phyloP scores from a whole-genome alignment of 2,888 invertebrate genomes.

The Ptilodon capucinus region DNA sequence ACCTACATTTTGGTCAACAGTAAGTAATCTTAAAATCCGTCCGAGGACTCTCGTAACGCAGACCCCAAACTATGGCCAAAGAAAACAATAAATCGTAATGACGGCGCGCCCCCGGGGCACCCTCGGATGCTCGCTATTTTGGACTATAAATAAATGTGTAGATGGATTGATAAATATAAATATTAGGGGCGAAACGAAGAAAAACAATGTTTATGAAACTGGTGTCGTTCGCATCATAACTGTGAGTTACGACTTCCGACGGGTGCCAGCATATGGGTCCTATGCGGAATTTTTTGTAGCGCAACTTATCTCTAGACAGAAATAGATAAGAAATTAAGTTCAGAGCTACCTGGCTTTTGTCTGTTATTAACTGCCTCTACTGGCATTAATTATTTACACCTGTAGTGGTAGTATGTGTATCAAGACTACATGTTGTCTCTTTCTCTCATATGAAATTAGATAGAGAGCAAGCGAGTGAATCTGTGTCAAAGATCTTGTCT shows the following conservation, averaged over 20 bases:
- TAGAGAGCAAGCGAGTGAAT: too few relatives aligned
- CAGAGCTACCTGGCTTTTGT: slow-evolving; percentile 19
- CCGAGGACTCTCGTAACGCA: slow-evolving; percentile 54
- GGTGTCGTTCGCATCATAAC: slow-evolving; percentile 82
- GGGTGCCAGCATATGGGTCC: slow-evolving; percentile 73
- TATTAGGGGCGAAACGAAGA: slow-evolving; percentile 82
- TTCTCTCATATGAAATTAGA: too few relatives aligned
- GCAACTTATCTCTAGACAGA: slow-evolving; percentile 45
- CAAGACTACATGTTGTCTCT: too few relatives aligned
- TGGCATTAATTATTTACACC: too few relatives aligned
- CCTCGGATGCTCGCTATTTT: slow-evolving; percentile 79
- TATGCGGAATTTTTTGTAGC: slow-evolving; percentile 72
- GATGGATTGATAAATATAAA: slow-evolving; percentile 83
- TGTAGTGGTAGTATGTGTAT: too few relatives aligned
- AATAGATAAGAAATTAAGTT: slow-evolving; percentile 50
- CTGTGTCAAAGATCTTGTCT: too few relatives aligned
- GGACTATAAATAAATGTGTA: slow-evolving; percentile 82
- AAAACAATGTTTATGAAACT: slow-evolving; percentile 83
- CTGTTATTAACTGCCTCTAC: too few relatives aligned
- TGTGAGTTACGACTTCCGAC: slow-evolving; percentile 82
- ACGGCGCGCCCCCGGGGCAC: slow-evolving; percentile 73
- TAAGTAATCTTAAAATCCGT: slow-evolving; percentile 62
- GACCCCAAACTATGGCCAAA: slow-evolving; percentile 72
- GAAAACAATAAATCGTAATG: slow-evolving; percentile 81
- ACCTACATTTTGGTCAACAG: slow-evolving; percentile 46